A percentile compares a stretch with the other conserved stretches of the same genome.
These are phyloP conservation scores for Etheostoma perlongum DNA, from an alignment of 2,797 vertebrate species.

Conservation along the genomic window DNA sequence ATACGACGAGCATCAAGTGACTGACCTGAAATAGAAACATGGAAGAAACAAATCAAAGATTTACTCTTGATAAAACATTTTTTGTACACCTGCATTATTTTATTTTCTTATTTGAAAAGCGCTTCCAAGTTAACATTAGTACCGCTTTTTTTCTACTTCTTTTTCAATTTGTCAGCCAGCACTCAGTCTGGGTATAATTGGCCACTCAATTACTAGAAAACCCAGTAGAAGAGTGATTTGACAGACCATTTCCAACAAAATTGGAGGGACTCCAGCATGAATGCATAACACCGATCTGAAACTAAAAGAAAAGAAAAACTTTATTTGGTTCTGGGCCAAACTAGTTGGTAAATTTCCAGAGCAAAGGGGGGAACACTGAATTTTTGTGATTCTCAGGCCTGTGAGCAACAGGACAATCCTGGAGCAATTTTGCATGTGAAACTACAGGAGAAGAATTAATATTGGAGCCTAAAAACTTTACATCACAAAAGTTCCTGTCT, in stretches of 20 bases:
- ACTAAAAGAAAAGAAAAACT: slow-evolving; percentile 35
- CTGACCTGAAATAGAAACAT: slow-evolving; percentile 75
- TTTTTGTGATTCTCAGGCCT: slow-evolving; percentile 28
- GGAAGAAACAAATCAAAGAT: slow-evolving; percentile 3
- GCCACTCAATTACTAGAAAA: slow-evolving; percentile 51
- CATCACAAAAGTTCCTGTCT: slow-evolving; percentile 17
- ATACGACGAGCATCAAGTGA: slow-evolving; percentile 84
- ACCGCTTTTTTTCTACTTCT: slow-evolving; percentile 11
- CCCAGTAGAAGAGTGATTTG: slow-evolving; percentile 50
- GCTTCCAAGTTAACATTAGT: slow-evolving; percentile 19
- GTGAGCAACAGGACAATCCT: slow-evolving; percentile 2
- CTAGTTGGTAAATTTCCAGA: slow-evolving; percentile 35
- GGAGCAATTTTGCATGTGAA: slow-evolving; percentile 25
- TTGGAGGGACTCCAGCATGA: slow-evolving; percentile 26
- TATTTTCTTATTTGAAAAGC: slow-evolving; percentile 30
- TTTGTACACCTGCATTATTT: slow-evolving; percentile 12
- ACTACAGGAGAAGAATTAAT: slow-evolving; percentile 32
- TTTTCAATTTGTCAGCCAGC: slow-evolving; percentile 51
- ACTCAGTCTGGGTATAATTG: slow-evolving; percentile 52
- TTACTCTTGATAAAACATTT: slow-evolving; percentile 23
- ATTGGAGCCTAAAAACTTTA: slow-evolving; percentile 24
- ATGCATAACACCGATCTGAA: slow-evolving; percentile 46
- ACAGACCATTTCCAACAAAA: slow-evolving; percentile 63
- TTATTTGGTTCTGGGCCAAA: slow-evolving; percentile 33
- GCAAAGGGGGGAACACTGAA: slow-evolving; percentile 10